A percentile compares a stretch with the other conserved stretches of the same genome.
Evolutionary conservation across 2,797 vertebrate species (phyloP).

Genomic region (Mionectes olivaceus): DNA sequence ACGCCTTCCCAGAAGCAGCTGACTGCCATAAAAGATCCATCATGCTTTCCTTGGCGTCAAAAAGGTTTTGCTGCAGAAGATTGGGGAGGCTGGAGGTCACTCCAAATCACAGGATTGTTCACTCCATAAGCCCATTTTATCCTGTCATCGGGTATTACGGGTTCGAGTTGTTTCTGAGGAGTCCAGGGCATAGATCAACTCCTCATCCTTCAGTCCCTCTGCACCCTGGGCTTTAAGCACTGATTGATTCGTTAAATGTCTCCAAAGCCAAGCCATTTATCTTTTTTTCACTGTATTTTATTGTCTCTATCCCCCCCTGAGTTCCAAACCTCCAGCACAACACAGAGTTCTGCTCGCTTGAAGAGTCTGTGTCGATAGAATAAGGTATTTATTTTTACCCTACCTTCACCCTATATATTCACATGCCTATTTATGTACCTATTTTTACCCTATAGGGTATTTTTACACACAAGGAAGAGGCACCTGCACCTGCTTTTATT

Average conservation of each 20-base stretch:
- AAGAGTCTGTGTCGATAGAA: background rate
- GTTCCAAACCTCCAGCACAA: background rate
- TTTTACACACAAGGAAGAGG: background rate
- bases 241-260: slow-evolving; percentile 33
- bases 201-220: slow-evolving; percentile 4
- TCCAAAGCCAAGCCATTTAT: slow-evolving; percentile 3
- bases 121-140: background rate
- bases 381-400: too few species aligned
- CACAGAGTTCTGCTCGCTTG: accelerated
- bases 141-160: background rate
- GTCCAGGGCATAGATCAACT: background rate
- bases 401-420: too few species aligned
- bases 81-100: slow-evolving; percentile 15
- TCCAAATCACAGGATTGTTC: background rate
- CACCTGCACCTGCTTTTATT: background rate
- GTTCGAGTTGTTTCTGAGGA: background rate
- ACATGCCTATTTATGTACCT: too few species aligned
- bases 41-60: slow-evolving; percentile 29
- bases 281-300: slow-evolving; percentile 1
- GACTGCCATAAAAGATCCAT: background rate
- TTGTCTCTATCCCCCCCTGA: background rate
- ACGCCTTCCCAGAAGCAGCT: background rate
- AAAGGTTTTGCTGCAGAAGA: slow-evolving; percentile 7
- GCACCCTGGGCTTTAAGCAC: background rate
- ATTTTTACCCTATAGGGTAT: background rate